Evolutionary conservation across 2,797 vertebrate genomes (phyloP).

Genomic region (Anguilla pacifica): DNA sequence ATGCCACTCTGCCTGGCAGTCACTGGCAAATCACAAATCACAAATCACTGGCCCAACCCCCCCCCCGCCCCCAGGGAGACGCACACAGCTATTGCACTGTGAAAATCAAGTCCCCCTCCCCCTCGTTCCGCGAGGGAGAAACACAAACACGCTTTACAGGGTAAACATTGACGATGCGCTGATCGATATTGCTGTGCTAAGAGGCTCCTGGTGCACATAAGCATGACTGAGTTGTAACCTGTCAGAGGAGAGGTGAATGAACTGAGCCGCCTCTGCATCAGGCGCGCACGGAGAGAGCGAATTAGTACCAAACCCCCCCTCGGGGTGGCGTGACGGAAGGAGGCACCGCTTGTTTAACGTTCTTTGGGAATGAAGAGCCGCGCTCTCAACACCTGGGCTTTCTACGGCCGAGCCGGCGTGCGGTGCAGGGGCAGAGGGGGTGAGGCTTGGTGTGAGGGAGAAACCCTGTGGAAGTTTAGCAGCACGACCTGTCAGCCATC

Average conservation of each 20-base stretch:
- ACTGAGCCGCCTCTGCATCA: constrained; percentile 29
- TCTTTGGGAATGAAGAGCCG: background rate
- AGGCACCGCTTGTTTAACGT: constrained; percentile 21
- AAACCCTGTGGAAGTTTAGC: background rate
- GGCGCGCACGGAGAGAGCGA: constrained; percentile 9
- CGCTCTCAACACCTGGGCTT: background rate
- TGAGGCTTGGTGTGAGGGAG: background rate
- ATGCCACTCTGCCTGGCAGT: background rate
- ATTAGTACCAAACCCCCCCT: constrained; percentile 33
- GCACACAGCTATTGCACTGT: background rate
- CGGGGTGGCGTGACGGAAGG: background rate
- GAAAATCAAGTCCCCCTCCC: background rate
- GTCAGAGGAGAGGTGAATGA: constrained; percentile 45
- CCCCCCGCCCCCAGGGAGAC: background rate
- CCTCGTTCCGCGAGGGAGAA: background rate
- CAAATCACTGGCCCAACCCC: background rate
- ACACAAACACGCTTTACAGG: background rate
- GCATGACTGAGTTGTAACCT: constrained; percentile 31
- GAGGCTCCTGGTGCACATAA: constrained; percentile 19
- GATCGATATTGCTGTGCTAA: constrained; percentile 38
- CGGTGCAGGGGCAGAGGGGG: background rate
- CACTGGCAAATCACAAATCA: too few species aligned
- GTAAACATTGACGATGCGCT: constrained; percentile 17
- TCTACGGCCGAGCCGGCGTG: constrained; percentile 21
- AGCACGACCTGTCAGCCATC: background rate